Percentiles rank a stretch among this genome's conserved stretches.
Evolutionary conservation across 2,888 invertebrate species (phyloP).

Genomic region (Leptopilina myrica): DNA sequence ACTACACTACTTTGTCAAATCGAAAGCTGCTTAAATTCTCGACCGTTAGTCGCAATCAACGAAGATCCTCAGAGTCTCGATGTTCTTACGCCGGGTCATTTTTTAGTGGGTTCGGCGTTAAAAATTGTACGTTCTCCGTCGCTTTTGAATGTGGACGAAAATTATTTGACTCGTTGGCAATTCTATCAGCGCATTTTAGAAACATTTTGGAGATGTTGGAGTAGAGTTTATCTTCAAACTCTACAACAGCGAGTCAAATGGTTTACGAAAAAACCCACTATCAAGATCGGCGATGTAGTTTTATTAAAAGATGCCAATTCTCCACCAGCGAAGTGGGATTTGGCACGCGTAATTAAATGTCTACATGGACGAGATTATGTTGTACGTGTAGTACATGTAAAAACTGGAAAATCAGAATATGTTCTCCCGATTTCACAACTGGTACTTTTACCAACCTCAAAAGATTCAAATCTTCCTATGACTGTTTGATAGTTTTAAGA

Average conservation of each 20-base stretch:
- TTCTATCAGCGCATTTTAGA: constrained; percentile 46
- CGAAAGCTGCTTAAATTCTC: constrained; percentile 48
- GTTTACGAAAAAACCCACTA: constrained; percentile 50
- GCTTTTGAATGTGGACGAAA: constrained; percentile 2
- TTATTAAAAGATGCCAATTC: background rate
- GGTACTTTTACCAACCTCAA: background rate
- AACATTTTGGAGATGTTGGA: constrained; percentile 53
- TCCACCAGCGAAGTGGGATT: background rate
- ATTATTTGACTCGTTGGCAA: constrained; percentile 52
- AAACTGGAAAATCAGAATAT: background rate
- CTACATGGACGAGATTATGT: background rate
- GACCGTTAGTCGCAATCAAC: constrained; percentile 43
- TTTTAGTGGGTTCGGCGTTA: constrained; percentile 52
- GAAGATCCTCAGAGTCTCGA: constrained; percentile 47
- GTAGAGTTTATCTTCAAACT: constrained; percentile 50
- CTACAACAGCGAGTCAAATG: constrained; percentile 46
- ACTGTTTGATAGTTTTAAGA: too few species aligned
- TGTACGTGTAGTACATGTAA: background rate
- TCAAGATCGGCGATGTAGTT: background rate
- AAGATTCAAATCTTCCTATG: background rate
- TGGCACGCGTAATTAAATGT: background rate
- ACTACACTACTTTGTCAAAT: constrained; percentile 45
- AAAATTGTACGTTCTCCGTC: constrained; percentile 52
- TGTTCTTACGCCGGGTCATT: constrained; percentile 55
- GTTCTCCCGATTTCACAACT: background rate